Evolutionary conservation across 2,797 vertebrate genomes (phyloP), one percentile per base, ranked within the genome.

Genomic region (Gymnothorax javanicus): DNA sequence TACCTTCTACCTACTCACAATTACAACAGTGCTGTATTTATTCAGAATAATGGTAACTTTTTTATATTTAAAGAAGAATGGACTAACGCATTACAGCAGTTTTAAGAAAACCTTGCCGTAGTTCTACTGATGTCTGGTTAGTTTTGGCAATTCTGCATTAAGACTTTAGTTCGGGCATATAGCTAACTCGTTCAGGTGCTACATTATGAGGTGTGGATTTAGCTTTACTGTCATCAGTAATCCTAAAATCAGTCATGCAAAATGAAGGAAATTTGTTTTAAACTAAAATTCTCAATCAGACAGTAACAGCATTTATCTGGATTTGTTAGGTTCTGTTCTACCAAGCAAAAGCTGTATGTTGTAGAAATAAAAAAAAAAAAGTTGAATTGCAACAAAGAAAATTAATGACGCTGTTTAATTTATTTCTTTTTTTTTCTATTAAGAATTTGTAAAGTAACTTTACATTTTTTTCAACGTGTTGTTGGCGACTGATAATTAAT

Each of bases 381-480:
- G 98, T 98, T 98, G 97, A 98, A 96, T 97, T 96, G 93, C 94
- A 60, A 87, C 91, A 89, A 87, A 89, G 33, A 43, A 88, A 89
- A 81, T 85, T 92, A 89, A 95, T 98, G 97, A 97, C 98, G 97
- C 97, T 96, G 96, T 99, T 43, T 99, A 99, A 99, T 99, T 99
- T 99, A 99, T 99, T 99, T 43, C 33, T 43, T 97, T 97, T 99
- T 99, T 97, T 99, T 99, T 99, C 98, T 99, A 99, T 98, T 98
- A 98, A 99, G 97, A 98, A 99, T 99, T 99, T 99, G 98, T 99
- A 99, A 98, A 99, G 97, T 99, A 98, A 97, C 98, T 99, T 98
- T 98, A 98, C 98, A 99, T 99, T 99, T 99, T 99, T 99, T 97
- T 98, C 98, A 96, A 92, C 91, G 97, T 99, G 98, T 97, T 97